A percentile compares a stretch with the other conserved stretches of the same genome.
Evolutionary conservation across 2,113 vertebrate genomes (phyloP).

Genomic region (Megatriorchis doriae): DNA sequence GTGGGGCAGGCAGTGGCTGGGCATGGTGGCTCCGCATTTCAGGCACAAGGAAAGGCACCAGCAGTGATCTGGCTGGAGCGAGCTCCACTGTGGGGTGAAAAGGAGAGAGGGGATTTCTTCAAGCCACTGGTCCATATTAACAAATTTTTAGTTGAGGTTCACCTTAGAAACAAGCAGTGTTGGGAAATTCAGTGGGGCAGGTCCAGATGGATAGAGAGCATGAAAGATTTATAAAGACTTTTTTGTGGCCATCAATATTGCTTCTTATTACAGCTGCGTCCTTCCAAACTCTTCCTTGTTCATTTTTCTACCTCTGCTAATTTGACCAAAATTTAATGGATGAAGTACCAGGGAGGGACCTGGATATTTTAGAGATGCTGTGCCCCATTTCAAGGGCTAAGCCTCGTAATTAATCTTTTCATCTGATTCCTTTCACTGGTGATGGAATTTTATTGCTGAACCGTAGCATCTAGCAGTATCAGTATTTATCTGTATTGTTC

Average conservation of each 20-base stretch:
- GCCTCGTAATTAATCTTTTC: neutral
- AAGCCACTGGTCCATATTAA: neutral
- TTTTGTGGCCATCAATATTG: constrained; percentile 79
- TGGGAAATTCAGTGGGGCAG: constrained; percentile 72
- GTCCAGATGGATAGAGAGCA: constrained; percentile 75
- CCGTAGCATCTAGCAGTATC: neutral
- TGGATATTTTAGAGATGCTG: neutral
- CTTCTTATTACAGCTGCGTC: constrained; percentile 72
- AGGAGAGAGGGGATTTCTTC: neutral
- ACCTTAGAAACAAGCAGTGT: constrained; percentile 68
- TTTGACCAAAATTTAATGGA: constrained; percentile 12
- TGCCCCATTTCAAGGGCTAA: neutral
- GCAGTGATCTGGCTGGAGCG: fast-evolving
- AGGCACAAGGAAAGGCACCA: neutral
- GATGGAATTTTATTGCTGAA: neutral
- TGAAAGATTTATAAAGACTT: constrained; percentile 85
- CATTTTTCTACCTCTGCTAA: neutral
- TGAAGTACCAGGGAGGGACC: neutral
- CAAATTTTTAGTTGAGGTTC: neutral
- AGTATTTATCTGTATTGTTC: neutral
- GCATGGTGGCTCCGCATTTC: fast-evolving
- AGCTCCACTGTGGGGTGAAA: fast-evolving
- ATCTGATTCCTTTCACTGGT: neutral
- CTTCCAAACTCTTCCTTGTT: neutral
- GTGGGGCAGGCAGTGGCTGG: fast-evolving